Conservation (phyloP, 1,140 invertebrate genomes). For the Philotrypesis tridentata region DNA sequence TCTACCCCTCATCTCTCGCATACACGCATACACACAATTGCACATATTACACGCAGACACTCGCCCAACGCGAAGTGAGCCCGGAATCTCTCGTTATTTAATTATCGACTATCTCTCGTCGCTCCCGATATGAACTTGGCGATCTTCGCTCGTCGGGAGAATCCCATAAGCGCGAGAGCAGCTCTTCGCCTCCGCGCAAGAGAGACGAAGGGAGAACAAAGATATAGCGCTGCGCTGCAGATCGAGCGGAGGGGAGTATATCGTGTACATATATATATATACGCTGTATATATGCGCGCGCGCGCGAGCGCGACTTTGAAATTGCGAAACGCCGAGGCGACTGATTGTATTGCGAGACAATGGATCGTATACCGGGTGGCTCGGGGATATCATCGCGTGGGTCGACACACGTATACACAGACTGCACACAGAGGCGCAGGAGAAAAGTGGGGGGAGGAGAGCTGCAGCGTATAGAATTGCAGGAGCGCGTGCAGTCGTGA, state of each 20-base stretch:
- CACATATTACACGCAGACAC: neutral
- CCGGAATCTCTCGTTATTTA: conserved; percentile 40
- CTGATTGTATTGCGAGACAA: conserved; percentile 49
- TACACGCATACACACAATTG: too few relatives aligned
- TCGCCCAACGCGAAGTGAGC: neutral
- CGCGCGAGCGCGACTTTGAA: conserved; percentile 9
- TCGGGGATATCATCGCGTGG: conserved; percentile 39
- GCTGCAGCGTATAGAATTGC: neutral
- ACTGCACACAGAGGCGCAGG: too few relatives aligned
- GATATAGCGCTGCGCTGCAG: neutral
- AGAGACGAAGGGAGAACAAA: conserved; percentile 36
- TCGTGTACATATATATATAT: neutral
- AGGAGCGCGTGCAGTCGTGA: conserved; percentile 13
- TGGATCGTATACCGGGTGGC: conserved; percentile 46
- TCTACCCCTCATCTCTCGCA: neutral
- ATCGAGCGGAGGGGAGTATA: neutral
- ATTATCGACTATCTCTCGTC: conserved; percentile 26
- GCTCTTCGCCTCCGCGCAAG: neutral
- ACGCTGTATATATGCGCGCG: too few relatives aligned
- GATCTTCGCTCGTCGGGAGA: conserved; percentile 10
- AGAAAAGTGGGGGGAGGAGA: neutral
- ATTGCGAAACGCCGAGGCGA: conserved; percentile 47
- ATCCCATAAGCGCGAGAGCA: neutral
- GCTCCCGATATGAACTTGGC: conserved; percentile 38
- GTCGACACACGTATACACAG: too few relatives aligned